Conservation (phyloP, 1,140 invertebrate species). For the Heliconius eleuchia region DNA sequence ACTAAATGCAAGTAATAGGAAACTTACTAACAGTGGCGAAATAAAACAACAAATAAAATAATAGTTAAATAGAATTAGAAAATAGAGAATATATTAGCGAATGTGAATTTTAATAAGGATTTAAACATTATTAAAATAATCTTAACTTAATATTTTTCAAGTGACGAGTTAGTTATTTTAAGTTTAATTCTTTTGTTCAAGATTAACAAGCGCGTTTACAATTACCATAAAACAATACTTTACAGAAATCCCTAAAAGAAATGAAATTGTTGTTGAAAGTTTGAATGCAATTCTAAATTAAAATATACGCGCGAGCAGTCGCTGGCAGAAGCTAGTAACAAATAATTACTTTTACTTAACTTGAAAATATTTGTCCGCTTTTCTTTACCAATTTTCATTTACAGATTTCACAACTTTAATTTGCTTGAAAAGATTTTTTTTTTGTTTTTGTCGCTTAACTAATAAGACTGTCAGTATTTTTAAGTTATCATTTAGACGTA, state of each 20-base stretch:
- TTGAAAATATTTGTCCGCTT: constrained; percentile 14
- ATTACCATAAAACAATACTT: not conserved
- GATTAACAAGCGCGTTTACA: not conserved
- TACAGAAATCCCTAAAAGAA: constrained; percentile 1
- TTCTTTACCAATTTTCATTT: constrained; percentile 32
- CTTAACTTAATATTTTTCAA: not conserved
- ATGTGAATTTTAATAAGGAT: not conserved
- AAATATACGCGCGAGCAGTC: constrained; percentile 11
- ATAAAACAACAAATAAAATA: no score
- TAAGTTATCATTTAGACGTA: not conserved
- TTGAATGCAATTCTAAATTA: constrained; percentile 10
- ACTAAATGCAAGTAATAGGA: no score
- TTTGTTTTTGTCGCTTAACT: constrained; percentile 12
- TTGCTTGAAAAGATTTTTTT: constrained; percentile 21
- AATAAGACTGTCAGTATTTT: not conserved
- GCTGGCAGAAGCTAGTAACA: constrained; percentile 14
- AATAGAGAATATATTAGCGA: not conserved
- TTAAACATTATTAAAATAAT: not conserved
- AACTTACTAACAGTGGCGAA: no score
- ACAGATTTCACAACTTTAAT: constrained; percentile 31
- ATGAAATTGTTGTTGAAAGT: not conserved
- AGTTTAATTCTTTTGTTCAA: not conserved
- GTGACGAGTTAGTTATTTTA: not conserved
- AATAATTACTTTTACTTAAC: constrained; percentile 14
- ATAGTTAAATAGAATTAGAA: not conserved